A percentile compares a stretch with the other conserved stretches of the same genome.
Conservation (phyloP, 2,113 vertebrate genomes). For the Rhinichthys klamathensis region DNA sequence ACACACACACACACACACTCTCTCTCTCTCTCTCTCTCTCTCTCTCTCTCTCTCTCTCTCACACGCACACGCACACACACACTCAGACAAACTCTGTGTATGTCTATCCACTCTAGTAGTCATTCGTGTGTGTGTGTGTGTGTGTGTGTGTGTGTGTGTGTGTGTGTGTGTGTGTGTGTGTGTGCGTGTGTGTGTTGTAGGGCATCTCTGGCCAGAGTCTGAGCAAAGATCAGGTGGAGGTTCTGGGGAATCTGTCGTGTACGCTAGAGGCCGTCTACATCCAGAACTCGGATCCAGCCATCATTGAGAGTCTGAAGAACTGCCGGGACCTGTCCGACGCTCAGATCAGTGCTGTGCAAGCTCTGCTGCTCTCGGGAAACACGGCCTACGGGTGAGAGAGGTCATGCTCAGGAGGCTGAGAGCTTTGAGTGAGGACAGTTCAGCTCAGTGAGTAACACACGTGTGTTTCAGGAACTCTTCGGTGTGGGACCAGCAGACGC, state of each 20-base stretch:
- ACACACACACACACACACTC: too few species aligned
- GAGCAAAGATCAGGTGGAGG: constrained; percentile 60
- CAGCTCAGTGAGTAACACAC: too few species aligned
- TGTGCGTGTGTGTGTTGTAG: constrained; percentile 51
- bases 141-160: too few species aligned
- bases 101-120: not conserved
- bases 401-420: not conserved
- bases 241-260: constrained; percentile 72
- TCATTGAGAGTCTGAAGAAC: constrained; percentile 70
- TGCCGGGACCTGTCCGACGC: constrained; percentile 62
- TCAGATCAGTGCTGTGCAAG: constrained; percentile 66
- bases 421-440: too few species aligned
- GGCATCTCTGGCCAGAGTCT: constrained; percentile 59
- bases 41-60: too few species aligned
- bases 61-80: not conserved
- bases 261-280: constrained; percentile 65
- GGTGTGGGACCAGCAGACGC: constrained; percentile 63
- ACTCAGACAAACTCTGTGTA: not conserved
- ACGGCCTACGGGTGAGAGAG: constrained; percentile 64
- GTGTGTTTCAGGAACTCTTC: constrained; percentile 44
- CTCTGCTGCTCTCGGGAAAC: constrained; percentile 57
- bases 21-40: too few species aligned
- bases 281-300: constrained; percentile 63
- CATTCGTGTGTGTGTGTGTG: constrained; percentile 2
- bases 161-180: too few species aligned